phyloP scores from a whole-genome alignment of 1,140 invertebrate species.

The Arion vulgaris region DNA sequence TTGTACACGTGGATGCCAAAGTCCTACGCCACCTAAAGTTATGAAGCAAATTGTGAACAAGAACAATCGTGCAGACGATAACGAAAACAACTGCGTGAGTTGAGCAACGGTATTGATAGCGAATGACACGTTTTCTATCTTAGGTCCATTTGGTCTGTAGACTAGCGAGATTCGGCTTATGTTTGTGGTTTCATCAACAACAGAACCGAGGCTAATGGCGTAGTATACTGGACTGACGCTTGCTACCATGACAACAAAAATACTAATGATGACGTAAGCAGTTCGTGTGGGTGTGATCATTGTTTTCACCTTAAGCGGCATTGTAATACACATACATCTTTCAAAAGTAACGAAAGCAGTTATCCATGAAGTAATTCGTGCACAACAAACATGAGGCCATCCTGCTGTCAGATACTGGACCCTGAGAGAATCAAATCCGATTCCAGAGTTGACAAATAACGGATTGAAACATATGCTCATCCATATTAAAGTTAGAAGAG shows the following conservation, averaged over 20 bases:
- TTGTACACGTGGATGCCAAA: background rate
- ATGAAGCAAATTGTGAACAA: background rate
- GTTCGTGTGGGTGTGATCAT: background rate
- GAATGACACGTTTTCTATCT: background rate
- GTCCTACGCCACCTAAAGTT: background rate
- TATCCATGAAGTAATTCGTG: slow-evolving; percentile 3
- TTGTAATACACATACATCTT: background rate
- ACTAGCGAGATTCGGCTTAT: background rate
- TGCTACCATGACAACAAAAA: background rate
- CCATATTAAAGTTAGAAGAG: background rate
- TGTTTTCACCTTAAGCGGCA: slow-evolving; percentile 10
- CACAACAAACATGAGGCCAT: background rate
- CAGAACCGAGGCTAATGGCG: background rate
- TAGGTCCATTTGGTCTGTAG: background rate
- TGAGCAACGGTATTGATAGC: background rate
- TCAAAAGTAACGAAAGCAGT: slow-evolving; percentile 25
- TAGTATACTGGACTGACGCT: slow-evolving; percentile 1
- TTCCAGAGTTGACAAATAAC: background rate
- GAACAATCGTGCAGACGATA: slow-evolving; percentile 9
- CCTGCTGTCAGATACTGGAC: slow-evolving; percentile 10
- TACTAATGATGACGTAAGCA: background rate
- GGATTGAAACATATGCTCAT: background rate
- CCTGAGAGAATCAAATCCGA: background rate
- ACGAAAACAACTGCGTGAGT: background rate
- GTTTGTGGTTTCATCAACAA: background rate